A percentile compares a stretch with the other conserved stretches of the same genome.
These are phyloP conservation scores for Theodoxus fluviatilis DNA, from an alignment of 2,888 invertebrate genomes.

Conservation along the genomic window DNA sequence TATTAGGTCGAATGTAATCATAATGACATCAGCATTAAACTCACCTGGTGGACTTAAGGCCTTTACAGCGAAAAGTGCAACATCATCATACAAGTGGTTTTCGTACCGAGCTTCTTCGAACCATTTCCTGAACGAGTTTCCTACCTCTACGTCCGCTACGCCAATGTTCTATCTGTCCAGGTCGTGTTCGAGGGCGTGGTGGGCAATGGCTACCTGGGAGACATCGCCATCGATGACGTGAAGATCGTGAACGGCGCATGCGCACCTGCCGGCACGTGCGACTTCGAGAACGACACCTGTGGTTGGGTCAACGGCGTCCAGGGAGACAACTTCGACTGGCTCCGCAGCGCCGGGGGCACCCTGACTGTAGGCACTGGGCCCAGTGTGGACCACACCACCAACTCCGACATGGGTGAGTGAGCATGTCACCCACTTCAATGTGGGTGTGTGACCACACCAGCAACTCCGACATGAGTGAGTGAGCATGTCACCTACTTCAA, in stretches of 20 bases:
- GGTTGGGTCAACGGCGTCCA: slow-evolving; percentile 47
- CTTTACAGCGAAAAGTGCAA: too few relatives aligned
- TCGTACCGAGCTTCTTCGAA: not conserved
- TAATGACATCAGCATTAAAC: too few relatives aligned
- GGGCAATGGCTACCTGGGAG: slow-evolving; percentile 47
- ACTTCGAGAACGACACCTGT: slow-evolving; percentile 57
- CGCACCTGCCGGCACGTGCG: slow-evolving; percentile 51
- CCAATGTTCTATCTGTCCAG: slow-evolving; percentile 35
- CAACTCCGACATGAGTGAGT: not conserved
- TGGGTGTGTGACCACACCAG: not conserved
- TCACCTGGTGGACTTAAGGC: too few relatives aligned
- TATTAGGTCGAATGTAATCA: too few relatives aligned
- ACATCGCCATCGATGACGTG: slow-evolving; percentile 58
- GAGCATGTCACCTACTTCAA: not conserved
- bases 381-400: slow-evolving; percentile 54
- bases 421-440: not conserved
- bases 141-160: not conserved
- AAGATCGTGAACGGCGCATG: slow-evolving; percentile 46
- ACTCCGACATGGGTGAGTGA: slow-evolving; percentile 38
- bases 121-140: not conserved
- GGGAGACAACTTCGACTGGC: slow-evolving; percentile 57
- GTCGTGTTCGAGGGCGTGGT: slow-evolving; percentile 51
- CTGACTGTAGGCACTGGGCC: slow-evolving; percentile 49
- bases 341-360: slow-evolving; percentile 50
- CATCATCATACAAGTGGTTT: not conserved